Evolutionary conservation across 2,888 invertebrate genomes (phyloP), one percentile per base, ranked within the genome.

Genomic region (Eilema sororculum): DNA sequence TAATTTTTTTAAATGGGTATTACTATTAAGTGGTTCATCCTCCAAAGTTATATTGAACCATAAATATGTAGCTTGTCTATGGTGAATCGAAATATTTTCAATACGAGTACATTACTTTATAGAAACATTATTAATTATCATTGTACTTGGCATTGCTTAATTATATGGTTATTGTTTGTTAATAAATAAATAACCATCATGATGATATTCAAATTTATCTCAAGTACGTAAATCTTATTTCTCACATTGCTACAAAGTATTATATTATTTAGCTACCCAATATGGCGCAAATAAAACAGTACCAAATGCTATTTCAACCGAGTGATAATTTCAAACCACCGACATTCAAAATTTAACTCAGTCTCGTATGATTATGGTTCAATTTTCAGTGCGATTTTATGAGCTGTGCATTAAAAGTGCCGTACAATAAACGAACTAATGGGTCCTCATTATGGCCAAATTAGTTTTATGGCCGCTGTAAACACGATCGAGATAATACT

Each of bases 401-500:
- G 0, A 63, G 59, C 69, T 72, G 60, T 74, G 70, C 73, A 78
- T 73, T 77, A 77, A 80, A 78, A 84, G 72, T 82, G 76, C 77
- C 75, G 67, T 78, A 79, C 78, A 78, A 68, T 81, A 77, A 76
- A 76, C 76, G 69, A 71, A 74, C 73, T 86, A 86, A 87, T 86
- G 80, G 86, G 67, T 68, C 70, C 75, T 79, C 81, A 84, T 86
- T 84, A 85, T 72, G 78, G 83, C 78, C 80, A 84, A 86, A 86
- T 87, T 86, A 84, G 84, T 84, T 87, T 87, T 86, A 86, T 85
- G 81, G 72, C 72, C 61, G 79, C 78, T 84, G 85, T 87, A 83
- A 87, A 84, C 84, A 85, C 80, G 82, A 86, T 86, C 85, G 79
- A 80, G 87, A 87, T 87, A 84, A 84, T 82, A 70, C 75, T 74